Conservation (phyloP, 2,797 vertebrate genomes). For the Melanotaenia nigrans region DNA sequence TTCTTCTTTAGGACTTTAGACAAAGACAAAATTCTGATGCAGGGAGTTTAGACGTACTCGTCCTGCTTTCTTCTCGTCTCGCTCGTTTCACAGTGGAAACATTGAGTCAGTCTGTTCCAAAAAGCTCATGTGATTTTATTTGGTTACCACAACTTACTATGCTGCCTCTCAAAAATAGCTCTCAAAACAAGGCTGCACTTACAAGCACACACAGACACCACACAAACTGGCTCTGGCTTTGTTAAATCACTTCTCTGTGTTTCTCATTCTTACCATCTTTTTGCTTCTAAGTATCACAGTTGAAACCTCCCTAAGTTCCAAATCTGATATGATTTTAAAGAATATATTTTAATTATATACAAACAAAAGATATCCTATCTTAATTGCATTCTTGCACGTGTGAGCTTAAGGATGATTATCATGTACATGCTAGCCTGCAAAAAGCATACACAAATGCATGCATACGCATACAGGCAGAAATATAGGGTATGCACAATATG, state of each 20-base stretch:
- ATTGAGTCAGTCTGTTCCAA: conserved; percentile 64
- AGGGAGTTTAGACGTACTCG: conserved; percentile 19
- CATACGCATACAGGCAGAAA: not conserved
- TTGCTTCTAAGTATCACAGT: conserved; percentile 12
- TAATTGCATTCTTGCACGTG: not conserved
- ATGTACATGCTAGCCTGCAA: not conserved
- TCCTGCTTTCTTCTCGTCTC: conserved; percentile 33
- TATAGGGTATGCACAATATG: not conserved
- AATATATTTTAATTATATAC: not conserved
- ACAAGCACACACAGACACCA: conserved; percentile 42
- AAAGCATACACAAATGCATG: not conserved
- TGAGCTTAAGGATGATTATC: not conserved
- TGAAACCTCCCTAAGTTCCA: conserved; percentile 2
- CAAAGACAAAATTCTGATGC: conserved; percentile 3
- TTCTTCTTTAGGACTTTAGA: not conserved
- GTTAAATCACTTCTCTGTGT: conserved; percentile 28
- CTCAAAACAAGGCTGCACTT: conserved; percentile 60
- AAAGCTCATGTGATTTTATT: conserved; percentile 74
- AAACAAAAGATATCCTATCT: not conserved
- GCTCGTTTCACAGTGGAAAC: conserved; percentile 64
- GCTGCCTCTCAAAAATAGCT: conserved; percentile 73
- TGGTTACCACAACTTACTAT: conserved; percentile 75
- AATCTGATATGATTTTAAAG: not conserved
- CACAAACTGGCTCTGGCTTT: conserved; percentile 39
- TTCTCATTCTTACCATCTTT: conserved; percentile 16